These are phyloP conservation scores for Candidula unifasciata DNA, from an alignment of 2,888 invertebrate genomes.

Conservation along the genomic window DNA sequence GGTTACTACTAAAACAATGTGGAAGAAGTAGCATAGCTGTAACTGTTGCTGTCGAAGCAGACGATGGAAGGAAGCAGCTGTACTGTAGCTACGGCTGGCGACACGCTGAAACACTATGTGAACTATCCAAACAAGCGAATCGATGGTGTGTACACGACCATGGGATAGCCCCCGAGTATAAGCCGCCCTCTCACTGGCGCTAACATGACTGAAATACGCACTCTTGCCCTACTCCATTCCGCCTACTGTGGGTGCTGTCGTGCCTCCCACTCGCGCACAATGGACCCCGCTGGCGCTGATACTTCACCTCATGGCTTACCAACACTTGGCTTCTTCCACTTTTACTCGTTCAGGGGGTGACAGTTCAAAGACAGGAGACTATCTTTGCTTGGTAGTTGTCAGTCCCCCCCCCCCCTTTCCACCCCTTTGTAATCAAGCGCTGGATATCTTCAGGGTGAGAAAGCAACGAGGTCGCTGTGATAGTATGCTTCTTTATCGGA, in stretches of 20 bases:
- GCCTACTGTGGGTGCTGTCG: slow-evolving; percentile 41
- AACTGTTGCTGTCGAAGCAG: not conserved
- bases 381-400: slow-evolving; percentile 29
- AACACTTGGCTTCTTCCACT: slow-evolving; percentile 31
- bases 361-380: slow-evolving; percentile 20
- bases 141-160: slow-evolving; percentile 44
- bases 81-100: slow-evolving; percentile 17
- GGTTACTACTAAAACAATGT: not conserved
- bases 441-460: slow-evolving; percentile 45
- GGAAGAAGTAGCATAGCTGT: not conserved
- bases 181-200: slow-evolving; percentile 52
- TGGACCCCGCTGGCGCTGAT: slow-evolving; percentile 42
- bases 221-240: slow-evolving; percentile 46
- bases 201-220: slow-evolving; percentile 53
- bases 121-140: slow-evolving; percentile 47
- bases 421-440: slow-evolving; percentile 20
- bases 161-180: slow-evolving; percentile 37
- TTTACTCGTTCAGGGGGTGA: slow-evolving; percentile 31
- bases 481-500: slow-evolving; percentile 3
- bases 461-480: slow-evolving; percentile 41
- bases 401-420: not conserved
- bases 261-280: slow-evolving; percentile 36
- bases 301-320: slow-evolving; percentile 30
- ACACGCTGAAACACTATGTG: slow-evolving; percentile 44
- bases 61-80: slow-evolving; percentile 4